Evolutionary conservation across 2,113 vertebrate genomes (phyloP), one percentile per base, ranked within the genome.

Genomic region (Alosa alosa): DNA sequence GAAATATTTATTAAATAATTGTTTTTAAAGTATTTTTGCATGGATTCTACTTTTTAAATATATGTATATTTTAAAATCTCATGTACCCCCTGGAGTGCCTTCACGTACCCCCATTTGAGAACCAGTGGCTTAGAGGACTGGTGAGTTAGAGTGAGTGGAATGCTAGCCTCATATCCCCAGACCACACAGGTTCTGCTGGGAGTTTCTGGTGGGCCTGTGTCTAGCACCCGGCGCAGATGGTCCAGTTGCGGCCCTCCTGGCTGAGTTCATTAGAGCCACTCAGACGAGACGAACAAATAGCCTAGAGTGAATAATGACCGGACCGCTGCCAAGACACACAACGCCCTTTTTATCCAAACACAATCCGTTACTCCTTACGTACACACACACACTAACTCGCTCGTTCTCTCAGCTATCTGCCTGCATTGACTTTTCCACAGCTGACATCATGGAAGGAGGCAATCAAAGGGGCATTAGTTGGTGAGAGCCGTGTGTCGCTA

Each of bases 121-220:
- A 31, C 31, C 31, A 25, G n/a, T 68, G 10, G 64, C 25, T 68
- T 68, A 68, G 64, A n/a, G 57, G 57, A 68, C n/a, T 31, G 8
- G 7, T 25, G n/a, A 68, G 22, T 60, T 8, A 22, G 5, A n/a
- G 64, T 31, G 81, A 82, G 47, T 47, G 82, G 49, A 84, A 46
- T 50, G 25, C 25, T 60, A 82, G 60, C 72, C 25, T 39, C 45
- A 78, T 31, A 86, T 17, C 36, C 57, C 20, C 15, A 81, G 88
- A 88, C 90, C 88, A 86, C 87, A 89, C 83, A 83, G 81, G 84
- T 86, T 18, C 81, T 20, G 68, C 36, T 72, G 18, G 57, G 17
- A 68, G 31, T 39, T 11, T 64, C 60, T 64, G 20, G 4, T 8
- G 1, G 60, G 60, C 7, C 60, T n/a, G 20, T 64, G 60, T 25